phyloP scores from a whole-genome alignment of 1,140 invertebrate genomes.

The Trichomalopsis sarcophagae region DNA sequence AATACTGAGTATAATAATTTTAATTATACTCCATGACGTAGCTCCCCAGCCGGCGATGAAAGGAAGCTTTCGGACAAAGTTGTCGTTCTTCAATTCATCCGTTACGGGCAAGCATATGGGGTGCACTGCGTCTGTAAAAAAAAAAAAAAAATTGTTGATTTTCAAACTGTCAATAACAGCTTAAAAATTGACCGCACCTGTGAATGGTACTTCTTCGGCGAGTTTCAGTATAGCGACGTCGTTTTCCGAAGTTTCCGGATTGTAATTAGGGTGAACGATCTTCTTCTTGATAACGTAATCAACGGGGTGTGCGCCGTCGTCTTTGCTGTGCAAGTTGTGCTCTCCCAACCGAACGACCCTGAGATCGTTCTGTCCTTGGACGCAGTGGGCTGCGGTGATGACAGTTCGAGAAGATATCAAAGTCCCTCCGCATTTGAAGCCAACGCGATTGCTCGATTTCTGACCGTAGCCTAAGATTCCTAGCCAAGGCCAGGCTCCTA shows the following conservation, averaged over 20 bases:
- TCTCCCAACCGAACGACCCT: conserved; percentile 83
- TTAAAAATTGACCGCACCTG: conserved; percentile 70
- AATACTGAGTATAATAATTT: background rate
- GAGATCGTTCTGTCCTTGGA: conserved; percentile 75
- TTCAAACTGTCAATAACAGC: too few species aligned
- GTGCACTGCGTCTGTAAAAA: conserved; percentile 78
- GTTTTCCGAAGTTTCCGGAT: conserved; percentile 79
- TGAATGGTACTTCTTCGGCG: conserved; percentile 75
- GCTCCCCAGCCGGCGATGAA: conserved; percentile 88
- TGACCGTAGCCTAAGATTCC: conserved; percentile 79
- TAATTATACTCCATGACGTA: conserved; percentile 78
- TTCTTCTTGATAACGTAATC: conserved; percentile 78
- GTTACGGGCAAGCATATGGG: conserved; percentile 85
- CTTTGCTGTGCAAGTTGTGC: conserved; percentile 78
- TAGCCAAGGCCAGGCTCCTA: conserved; percentile 84
- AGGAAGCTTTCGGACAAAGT: conserved; percentile 75
- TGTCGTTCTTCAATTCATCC: conserved; percentile 71
- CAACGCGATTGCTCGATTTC: conserved; percentile 63
- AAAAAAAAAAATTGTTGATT: too few species aligned
- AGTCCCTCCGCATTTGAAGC: conserved; percentile 82
- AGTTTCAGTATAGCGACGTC: conserved; percentile 87
- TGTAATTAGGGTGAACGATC: conserved; percentile 81
- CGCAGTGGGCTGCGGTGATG: conserved; percentile 90
- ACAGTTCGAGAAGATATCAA: conserved; percentile 84
- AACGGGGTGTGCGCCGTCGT: conserved; percentile 75